Percentiles rank a stretch among this genome's conserved stretches.
These are phyloP conservation scores for Micromussa lordhowensis DNA, from an alignment of 92 coral and sea anemone genomes.

Conservation along the genomic window DNA sequence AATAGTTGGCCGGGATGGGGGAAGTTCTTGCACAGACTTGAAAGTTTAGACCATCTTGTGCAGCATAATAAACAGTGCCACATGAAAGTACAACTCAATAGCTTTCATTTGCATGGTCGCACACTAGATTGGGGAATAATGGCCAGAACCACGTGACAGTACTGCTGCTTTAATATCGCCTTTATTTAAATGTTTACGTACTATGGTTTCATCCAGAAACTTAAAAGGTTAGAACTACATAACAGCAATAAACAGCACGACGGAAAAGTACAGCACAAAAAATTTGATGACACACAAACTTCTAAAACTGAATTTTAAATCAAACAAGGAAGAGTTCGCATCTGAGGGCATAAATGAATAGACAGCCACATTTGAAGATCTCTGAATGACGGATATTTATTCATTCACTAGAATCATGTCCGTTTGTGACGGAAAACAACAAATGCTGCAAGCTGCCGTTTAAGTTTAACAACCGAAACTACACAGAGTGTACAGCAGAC, in stretches of 20 bases:
- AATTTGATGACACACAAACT: too few species aligned
- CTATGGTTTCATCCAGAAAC: not conserved
- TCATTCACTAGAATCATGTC: constrained; percentile 50
- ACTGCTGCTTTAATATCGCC: not conserved
- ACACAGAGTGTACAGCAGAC: constrained; percentile 82
- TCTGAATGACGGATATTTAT: not conserved
- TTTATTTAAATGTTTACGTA: not conserved
- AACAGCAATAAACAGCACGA: not conserved
- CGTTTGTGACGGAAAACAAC: constrained; percentile 74
- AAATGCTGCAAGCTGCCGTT: constrained; percentile 82
- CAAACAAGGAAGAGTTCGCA: not conserved
- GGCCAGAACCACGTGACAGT: too few species aligned
- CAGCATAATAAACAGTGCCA: not conserved
- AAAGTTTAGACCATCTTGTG: too few species aligned
- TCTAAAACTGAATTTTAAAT: too few species aligned
- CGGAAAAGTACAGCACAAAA: not conserved
- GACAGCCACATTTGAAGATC: not conserved
- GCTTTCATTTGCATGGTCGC: too few species aligned
- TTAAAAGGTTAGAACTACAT: too few species aligned
- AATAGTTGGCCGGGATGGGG: too few species aligned
- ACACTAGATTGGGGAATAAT: too few species aligned
- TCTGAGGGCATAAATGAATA: not conserved
- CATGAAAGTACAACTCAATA: not conserved
- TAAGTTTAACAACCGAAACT: constrained; percentile 63
- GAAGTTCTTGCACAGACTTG: not conserved